Percentiles rank a stretch among this genome's conserved stretches.
Evolutionary conservation across 2,888 invertebrate genomes (phyloP).

Genomic region (Calameuta idolon): DNA sequence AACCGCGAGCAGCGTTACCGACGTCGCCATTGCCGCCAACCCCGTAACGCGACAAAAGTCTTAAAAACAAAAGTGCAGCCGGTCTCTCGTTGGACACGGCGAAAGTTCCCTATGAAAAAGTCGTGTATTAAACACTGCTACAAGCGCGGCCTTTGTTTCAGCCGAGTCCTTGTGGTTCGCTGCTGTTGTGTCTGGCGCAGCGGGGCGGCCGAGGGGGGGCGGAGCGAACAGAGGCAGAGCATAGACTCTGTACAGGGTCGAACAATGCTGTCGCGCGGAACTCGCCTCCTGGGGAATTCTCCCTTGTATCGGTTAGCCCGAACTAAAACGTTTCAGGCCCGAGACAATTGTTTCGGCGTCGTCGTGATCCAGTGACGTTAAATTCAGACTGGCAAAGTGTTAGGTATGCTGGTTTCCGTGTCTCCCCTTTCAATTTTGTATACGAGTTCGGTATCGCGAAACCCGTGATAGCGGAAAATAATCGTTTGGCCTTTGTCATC

Average conservation of each 20-base stretch:
- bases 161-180: neutral
- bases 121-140: slow-evolving; percentile 46
- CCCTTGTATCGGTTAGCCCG: neutral
- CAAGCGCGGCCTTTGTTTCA: slow-evolving; percentile 18
- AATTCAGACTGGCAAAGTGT: neutral
- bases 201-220: neutral
- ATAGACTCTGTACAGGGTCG: slow-evolving; percentile 2
- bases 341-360: neutral
- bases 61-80: slow-evolving; percentile 27
- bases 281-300: neutral
- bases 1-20: neutral
- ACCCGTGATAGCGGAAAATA: neutral
- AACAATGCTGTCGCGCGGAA: slow-evolving; percentile 3
- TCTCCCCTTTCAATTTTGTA: neutral
- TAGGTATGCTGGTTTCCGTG: neutral
- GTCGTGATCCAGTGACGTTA: neutral
- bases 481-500: neutral
- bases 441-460: neutral
- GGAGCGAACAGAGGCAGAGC: neutral
- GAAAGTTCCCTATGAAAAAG: slow-evolving; percentile 42
- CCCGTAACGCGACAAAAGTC: slow-evolving; percentile 10
- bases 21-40: neutral
- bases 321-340: neutral
- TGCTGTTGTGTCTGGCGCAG: slow-evolving; percentile 1
- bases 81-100: slow-evolving; percentile 18